Conservation (phyloP, 2,888 invertebrate species). For the Patella caerulea region DNA sequence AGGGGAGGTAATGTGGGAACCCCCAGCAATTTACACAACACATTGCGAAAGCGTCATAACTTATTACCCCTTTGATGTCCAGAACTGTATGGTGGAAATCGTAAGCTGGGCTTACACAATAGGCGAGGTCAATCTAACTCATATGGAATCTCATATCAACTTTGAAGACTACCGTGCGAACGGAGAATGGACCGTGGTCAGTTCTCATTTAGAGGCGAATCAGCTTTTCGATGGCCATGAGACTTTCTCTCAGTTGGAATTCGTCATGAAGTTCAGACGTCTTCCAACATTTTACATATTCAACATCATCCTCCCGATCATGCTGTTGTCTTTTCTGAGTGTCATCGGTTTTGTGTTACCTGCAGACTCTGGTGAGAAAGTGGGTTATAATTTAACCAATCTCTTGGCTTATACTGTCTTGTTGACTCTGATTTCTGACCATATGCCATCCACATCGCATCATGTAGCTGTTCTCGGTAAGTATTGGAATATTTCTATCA, state of each 20-base stretch:
- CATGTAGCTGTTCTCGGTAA: conserved; percentile 36
- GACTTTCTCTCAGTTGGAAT: conserved; percentile 27
- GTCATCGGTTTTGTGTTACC: conserved; percentile 38
- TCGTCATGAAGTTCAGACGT: conserved; percentile 30
- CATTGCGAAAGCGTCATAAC: conserved; percentile 39
- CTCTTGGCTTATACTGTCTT: conserved; percentile 40
- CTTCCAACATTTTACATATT: conserved; percentile 32
- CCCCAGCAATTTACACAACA: conserved; percentile 29
- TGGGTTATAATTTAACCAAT: conserved; percentile 36
- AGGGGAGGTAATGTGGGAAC: conserved; percentile 38
- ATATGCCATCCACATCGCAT: conserved; percentile 37
- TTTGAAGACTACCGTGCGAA: conserved; percentile 25
- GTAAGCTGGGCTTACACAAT: conserved; percentile 33
- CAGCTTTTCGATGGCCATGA: not conserved
- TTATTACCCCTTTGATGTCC: conserved; percentile 40
- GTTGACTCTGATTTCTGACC: conserved; percentile 31
- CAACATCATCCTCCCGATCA: conserved; percentile 35
- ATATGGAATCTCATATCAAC: conserved; percentile 20
- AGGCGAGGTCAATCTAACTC: conserved; percentile 29
- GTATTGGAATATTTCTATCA: not conserved
- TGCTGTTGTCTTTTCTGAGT: conserved; percentile 34
- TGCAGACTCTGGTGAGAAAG: conserved; percentile 39
- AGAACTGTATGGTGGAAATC: conserved; percentile 34
- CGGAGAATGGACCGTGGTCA: conserved; percentile 34
- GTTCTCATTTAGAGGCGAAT: conserved; percentile 13